Conservation (phyloP, 1,140 invertebrate species). For the Laodelphax striatellus region DNA sequence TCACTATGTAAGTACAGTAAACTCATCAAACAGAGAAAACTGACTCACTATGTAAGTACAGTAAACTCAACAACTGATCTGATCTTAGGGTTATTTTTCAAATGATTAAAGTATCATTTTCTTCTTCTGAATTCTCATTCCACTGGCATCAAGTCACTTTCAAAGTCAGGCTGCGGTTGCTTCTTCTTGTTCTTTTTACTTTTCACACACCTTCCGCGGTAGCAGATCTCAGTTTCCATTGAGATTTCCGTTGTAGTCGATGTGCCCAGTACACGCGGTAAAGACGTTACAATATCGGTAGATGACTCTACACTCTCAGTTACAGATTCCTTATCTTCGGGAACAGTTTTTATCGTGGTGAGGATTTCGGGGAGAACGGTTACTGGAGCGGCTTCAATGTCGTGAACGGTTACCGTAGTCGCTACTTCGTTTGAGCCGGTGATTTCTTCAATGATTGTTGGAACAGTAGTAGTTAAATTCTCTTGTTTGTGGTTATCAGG, state of each 20-base stretch:
- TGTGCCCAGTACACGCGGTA: slow-evolving; percentile 44
- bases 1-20: no score
- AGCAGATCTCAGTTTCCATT: slow-evolving; percentile 77
- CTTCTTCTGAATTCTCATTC: background rate
- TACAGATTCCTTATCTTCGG: background rate
- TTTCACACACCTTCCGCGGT: slow-evolving; percentile 68
- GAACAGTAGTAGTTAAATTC: background rate
- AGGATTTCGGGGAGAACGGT: slow-evolving; percentile 6
- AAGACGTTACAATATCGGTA: slow-evolving; percentile 30
- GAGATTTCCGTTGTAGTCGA: slow-evolving; percentile 69
- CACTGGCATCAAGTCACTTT: background rate
- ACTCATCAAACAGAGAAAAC: no score
- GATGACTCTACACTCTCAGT: slow-evolving; percentile 12
- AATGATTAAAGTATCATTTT: no score
- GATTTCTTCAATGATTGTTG: background rate
- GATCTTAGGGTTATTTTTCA: no score
- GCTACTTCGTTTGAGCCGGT: background rate
- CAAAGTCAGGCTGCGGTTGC: background rate
- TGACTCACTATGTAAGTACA: no score
- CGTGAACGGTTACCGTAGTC: background rate
- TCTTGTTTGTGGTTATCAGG: background rate
- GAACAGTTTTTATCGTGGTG: background rate
- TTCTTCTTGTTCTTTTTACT: slow-evolving; percentile 34
- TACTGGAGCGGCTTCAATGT: background rate
- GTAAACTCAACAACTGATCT: no score